Evolutionary conservation across 2,113 vertebrate species (phyloP), one percentile per base, ranked within the genome.

Genomic region (Caracal caracal): DNA sequence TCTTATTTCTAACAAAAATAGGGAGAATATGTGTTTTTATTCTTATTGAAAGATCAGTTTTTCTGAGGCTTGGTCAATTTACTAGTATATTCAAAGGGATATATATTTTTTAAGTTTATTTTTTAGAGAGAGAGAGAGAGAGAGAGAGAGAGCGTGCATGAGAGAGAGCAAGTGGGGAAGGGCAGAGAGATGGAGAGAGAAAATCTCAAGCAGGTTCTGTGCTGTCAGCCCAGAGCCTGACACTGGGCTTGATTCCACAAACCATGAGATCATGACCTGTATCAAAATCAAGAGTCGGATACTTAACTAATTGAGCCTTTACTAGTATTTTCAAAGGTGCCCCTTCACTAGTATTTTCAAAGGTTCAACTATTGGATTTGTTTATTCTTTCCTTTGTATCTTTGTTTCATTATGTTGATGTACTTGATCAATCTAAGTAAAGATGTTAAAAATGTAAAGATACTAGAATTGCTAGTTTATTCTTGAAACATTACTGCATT

Each of bases 111-210:
- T 17, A 56, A 56, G 19, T 56, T 56, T 56, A 56, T 56, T 56
- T 19, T 20, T 56, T 6, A 19, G 53, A 56, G 53, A 56, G 53
- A 56, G 53, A 53, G 51, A 53, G 51, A n/a, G n/a, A n/a, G n/a
- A n/a, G n/a, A 53, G 15, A 20, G 53, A 56, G 51, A 53, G 51
- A 53, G 16, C 43, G 1, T 1, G 8, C 43, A 0, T 0, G 19
- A 56, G 51, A 53, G 51, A 53, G 51, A 53, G 51, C 20, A 59
- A 9, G 56, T 59, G 56, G 56, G 56, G 56, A 59, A 20, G 56
- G 56, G 2, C 56, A 59, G 56, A 59, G 20, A 59, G 56, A 59
- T 59, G 20, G 56, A 59, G 56, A 59, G 20, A 24, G 56, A 59
- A 20, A 59, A 59, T 59, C 56, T 20, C 20, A 59, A 59, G 56